Evolutionary conservation across 2,113 vertebrate genomes (phyloP).

Genomic region (Ceyx melanurus): DNA sequence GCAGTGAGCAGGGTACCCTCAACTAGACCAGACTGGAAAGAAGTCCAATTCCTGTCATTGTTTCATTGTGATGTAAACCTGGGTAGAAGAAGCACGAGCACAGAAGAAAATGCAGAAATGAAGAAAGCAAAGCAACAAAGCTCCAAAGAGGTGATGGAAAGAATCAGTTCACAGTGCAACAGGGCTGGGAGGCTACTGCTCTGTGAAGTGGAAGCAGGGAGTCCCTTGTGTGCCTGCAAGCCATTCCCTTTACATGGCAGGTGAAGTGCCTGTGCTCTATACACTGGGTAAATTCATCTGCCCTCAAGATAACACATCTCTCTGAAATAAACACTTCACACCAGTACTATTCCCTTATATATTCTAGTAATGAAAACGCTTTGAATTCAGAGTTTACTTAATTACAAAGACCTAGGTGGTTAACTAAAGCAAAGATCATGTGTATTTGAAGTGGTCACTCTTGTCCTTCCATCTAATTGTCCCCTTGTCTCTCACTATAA

Average conservation of each 20-base stretch:
- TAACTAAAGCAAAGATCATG: not conserved
- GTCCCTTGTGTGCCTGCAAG: not conserved
- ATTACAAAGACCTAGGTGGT: not conserved
- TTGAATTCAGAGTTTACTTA: not conserved
- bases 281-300: not conserved
- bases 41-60: not conserved
- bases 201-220: not conserved
- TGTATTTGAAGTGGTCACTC: not conserved
- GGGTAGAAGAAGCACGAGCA: not conserved
- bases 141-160: not conserved
- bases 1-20: no score
- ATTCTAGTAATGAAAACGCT: not conserved
- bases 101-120: not conserved
- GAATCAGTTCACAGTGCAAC: not conserved
- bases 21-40: not conserved
- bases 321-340: not conserved
- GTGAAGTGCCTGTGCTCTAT: accelerated
- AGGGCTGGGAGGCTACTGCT: not conserved
- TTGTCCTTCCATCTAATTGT: not conserved
- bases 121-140: not conserved
- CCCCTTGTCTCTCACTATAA: not conserved
- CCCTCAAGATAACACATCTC: not conserved
- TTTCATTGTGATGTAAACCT: not conserved
- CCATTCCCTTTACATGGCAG: not conserved
- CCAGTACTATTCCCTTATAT: not conserved